A percentile compares a stretch with the other conserved stretches of the same genome.
Conservation (phyloP, 2,797 vertebrate genomes). For the Hypotaenidia philippensis region DNA sequence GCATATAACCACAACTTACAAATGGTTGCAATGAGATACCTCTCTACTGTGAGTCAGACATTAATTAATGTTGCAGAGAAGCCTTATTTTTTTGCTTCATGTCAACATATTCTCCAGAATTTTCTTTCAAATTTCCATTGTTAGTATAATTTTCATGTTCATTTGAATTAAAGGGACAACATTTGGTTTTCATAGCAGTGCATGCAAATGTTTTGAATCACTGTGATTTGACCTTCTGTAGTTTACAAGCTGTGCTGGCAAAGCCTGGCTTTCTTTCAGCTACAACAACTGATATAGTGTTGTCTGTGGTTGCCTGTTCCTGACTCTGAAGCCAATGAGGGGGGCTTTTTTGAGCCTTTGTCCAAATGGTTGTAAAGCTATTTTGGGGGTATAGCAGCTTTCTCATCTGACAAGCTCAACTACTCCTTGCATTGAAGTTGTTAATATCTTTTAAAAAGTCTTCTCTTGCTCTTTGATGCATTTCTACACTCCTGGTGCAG, state of each 20-base stretch:
- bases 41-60: neutral
- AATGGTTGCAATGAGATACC: neutral
- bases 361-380: constrained; percentile 36
- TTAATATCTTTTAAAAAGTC: neutral
- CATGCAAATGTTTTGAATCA: constrained; percentile 66
- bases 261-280: constrained; percentile 49
- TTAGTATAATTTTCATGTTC: constrained; percentile 49
- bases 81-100: neutral
- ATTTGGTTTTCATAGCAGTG: constrained; percentile 54
- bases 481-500: neutral
- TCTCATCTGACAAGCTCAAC: constrained; percentile 19
- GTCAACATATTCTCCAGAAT: constrained; percentile 11
- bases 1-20: neutral
- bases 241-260: constrained; percentile 64
- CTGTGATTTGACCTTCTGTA: constrained; percentile 59
- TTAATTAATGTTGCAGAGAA: neutral
- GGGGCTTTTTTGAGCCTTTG: neutral
- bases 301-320: constrained; percentile 50
- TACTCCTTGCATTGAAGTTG: neutral
- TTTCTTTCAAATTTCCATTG: constrained; percentile 39
- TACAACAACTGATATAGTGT: neutral
- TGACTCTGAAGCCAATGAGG: constrained; percentile 17
- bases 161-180: constrained; percentile 49
- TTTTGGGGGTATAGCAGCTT: constrained; percentile 10
- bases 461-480: neutral